phyloP scores from a whole-genome alignment of 1,140 invertebrate species.

The Trinorchestia longiramus region DNA sequence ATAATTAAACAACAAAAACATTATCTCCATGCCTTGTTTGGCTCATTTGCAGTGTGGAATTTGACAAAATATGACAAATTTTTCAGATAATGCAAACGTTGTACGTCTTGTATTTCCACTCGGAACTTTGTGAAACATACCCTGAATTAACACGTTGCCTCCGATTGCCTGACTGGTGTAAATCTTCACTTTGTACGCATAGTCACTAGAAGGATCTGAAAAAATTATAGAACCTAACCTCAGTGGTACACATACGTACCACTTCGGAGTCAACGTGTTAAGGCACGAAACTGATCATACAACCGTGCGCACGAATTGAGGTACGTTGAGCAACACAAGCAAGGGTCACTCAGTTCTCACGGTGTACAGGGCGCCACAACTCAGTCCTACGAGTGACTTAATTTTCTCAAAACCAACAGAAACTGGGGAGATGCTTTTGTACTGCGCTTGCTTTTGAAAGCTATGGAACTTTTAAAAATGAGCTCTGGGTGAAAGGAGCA shows the following conservation, averaged over 20 bases:
- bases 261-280: neutral
- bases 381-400: neutral
- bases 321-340: neutral
- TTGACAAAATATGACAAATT: neutral
- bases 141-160: too few relatives aligned
- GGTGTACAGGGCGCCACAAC: neutral
- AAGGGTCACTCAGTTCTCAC: neutral
- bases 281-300: neutral
- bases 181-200: too few relatives aligned
- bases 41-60: too few relatives aligned
- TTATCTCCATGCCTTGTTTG: too few relatives aligned
- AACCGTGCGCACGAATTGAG: neutral
- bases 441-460: slow-evolving; percentile 37
- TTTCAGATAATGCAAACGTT: neutral
- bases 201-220: too few relatives aligned
- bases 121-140: too few relatives aligned
- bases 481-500: neutral
- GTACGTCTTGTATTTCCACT: too few relatives aligned
- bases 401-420: slow-evolving; percentile 51
- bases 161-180: too few relatives aligned
- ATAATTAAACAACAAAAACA: too few relatives aligned
- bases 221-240: too few relatives aligned
- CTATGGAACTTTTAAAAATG: slow-evolving; percentile 36
- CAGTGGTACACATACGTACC: too few relatives aligned
- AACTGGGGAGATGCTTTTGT: slow-evolving; percentile 42